These are phyloP conservation scores for Caenorhabditis plicata DNA, from an alignment of 2,888 invertebrate genomes.

Conservation along the genomic window DNA sequence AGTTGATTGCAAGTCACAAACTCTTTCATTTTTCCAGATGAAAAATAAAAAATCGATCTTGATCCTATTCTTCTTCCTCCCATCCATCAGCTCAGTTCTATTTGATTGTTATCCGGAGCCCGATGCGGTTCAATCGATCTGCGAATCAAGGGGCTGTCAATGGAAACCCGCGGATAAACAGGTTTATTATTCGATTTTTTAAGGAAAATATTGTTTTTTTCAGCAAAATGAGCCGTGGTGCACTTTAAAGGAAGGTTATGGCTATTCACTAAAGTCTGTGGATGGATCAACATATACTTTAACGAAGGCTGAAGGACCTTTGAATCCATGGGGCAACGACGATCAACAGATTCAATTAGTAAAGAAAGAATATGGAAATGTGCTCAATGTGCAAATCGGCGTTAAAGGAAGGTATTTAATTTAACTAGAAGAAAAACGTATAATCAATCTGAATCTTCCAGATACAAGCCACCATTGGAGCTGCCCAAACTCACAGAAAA, in stretches of 20 bases:
- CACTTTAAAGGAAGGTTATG: constrained; percentile 45
- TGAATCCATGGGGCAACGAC: constrained; percentile 53
- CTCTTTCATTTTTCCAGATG: constrained; percentile 1
- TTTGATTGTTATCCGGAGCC: constrained; percentile 56
- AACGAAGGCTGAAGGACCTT: constrained; percentile 35
- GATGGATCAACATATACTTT: constrained; percentile 20
- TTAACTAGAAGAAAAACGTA: background rate
- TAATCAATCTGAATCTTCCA: constrained; percentile 5
- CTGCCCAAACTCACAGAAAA: constrained; percentile 24
- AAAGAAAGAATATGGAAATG: constrained; percentile 35
- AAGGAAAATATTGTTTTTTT: background rate
- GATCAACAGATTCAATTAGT: constrained; percentile 30
- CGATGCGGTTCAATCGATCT: constrained; percentile 35
- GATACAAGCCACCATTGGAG: constrained; percentile 53
- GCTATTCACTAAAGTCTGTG: constrained; percentile 39
- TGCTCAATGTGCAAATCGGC: constrained; percentile 46
- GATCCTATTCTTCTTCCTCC: constrained; percentile 4
- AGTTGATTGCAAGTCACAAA: no score
- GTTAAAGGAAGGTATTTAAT: constrained; percentile 13
- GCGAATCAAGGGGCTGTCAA: constrained; percentile 51
- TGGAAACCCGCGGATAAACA: constrained; percentile 35
- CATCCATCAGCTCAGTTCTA: constrained; percentile 9
- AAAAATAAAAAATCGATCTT: constrained; percentile 16
- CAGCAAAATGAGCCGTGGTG: constrained; percentile 47
- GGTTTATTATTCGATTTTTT: constrained; percentile 2